Evolutionary conservation across 2,888 invertebrate species (phyloP).

Genomic region (Deilephila elpenor): DNA sequence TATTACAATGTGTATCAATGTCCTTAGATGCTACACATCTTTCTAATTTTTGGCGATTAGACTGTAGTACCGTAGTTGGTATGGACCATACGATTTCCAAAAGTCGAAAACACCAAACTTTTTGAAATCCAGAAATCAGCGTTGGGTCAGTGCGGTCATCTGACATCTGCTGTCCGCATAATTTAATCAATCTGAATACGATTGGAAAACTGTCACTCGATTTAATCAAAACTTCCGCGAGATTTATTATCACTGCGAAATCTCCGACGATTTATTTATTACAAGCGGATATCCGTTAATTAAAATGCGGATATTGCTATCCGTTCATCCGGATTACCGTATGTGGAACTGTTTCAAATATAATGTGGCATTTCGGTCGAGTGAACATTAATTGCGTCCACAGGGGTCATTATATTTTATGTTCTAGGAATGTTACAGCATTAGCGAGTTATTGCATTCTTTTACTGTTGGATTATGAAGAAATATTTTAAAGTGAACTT

Average conservation of each 20-base stretch:
- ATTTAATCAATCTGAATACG: neutral
- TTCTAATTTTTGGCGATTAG: too few species aligned
- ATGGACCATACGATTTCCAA: too few species aligned
- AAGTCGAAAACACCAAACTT: neutral
- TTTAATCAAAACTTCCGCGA: neutral
- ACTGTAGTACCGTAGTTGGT: too few species aligned
- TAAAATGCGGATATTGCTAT: neutral
- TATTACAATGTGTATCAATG: too few species aligned
- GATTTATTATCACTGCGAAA: neutral
- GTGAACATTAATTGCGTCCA: conserved; percentile 14
- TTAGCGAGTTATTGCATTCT: neutral
- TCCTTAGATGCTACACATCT: too few species aligned
- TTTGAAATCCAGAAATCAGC: too few species aligned
- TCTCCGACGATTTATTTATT: conserved; percentile 1
- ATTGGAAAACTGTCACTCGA: neutral
- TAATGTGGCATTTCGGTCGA: neutral
- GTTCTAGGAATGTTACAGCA: neutral
- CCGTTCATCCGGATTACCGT: neutral
- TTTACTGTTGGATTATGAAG: conserved; percentile 1
- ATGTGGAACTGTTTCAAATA: neutral
- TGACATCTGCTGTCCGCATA: neutral
- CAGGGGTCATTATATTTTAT: neutral
- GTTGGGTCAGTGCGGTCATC: neutral
- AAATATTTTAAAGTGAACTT: neutral
- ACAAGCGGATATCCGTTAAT: conserved; percentile 12